phyloP scores from a whole-genome alignment of 2,797 vertebrate species.

The Helicolenus hilgendorfi region DNA sequence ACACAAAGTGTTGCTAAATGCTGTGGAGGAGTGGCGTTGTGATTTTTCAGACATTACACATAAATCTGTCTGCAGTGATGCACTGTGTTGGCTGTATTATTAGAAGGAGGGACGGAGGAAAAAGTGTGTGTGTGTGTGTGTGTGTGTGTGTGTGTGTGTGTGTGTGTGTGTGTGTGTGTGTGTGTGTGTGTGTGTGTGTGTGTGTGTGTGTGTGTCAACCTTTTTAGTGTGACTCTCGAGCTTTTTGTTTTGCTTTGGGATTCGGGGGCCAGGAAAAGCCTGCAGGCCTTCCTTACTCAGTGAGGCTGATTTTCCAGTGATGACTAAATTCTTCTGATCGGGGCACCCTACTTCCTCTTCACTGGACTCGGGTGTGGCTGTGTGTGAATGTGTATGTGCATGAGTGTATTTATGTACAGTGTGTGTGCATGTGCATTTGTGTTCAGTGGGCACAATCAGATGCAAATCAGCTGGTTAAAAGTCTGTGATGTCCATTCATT shows the following conservation, averaged over 20 bases:
- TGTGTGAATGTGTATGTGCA: conserved; percentile 15
- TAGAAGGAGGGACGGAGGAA: background rate
- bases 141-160: background rate
- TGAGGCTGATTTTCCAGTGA: conserved; percentile 86
- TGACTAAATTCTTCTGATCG: conserved; percentile 84
- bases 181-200: background rate
- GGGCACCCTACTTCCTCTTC: conserved; percentile 57
- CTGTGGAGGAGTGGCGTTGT: background rate
- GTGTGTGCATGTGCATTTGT: background rate
- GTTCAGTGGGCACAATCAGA: background rate
- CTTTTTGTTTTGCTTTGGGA: conserved; percentile 71
- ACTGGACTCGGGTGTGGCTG: conserved; percentile 38
- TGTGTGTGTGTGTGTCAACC: conserved; percentile 17
- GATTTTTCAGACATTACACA: background rate
- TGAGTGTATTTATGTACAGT: conserved; percentile 6
- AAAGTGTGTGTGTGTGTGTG: background rate
- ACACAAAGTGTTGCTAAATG: background rate
- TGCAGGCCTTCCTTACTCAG: conserved; percentile 54
- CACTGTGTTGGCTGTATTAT: background rate
- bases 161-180: no score
- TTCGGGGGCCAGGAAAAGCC: conserved; percentile 73
- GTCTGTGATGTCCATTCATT: background rate
- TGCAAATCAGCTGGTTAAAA: background rate
- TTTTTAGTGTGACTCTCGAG: conserved; percentile 35
- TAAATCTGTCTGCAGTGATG: background rate